These are phyloP conservation scores for Diadophis punctatus DNA, from an alignment of 2,113 vertebrate genomes.

Conservation along the genomic window DNA sequence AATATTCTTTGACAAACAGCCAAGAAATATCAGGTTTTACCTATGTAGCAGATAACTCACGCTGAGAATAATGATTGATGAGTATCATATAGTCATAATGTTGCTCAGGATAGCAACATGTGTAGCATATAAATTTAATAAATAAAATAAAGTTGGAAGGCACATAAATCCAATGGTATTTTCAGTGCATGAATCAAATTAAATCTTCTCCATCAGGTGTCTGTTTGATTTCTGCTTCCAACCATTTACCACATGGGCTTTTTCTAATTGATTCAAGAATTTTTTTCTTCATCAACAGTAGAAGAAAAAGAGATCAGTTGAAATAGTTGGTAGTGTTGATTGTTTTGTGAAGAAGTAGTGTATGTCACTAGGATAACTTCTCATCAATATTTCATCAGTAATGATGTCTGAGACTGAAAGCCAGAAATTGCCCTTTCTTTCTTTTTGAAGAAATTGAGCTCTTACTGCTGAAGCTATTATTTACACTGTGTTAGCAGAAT, in stretches of 20 bases:
- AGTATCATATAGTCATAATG: not conserved
- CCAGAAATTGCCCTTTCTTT: not conserved
- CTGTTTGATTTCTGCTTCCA: not conserved
- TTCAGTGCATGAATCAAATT: not conserved
- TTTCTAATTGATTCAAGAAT: not conserved
- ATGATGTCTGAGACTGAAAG: not conserved
- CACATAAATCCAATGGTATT: not conserved
- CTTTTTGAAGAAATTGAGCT: not conserved
- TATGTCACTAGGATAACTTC: not conserved
- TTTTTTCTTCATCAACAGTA: not conserved
- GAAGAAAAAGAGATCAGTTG: not conserved
- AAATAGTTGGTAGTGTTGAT: not conserved
- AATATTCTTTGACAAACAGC: not conserved
- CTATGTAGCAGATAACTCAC: not conserved
- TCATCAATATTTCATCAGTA: not conserved
- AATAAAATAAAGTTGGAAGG: not conserved
- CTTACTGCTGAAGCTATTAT: not conserved
- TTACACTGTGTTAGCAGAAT: not conserved
- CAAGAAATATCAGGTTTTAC: not conserved
- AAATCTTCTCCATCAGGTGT: not conserved
- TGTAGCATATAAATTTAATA: no score
- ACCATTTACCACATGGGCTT: not conserved
- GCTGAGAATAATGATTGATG: not conserved
- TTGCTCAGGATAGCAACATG: not conserved
- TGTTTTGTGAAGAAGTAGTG: not conserved